Base-by-base conservation (phyloP, 2,113 vertebrate species). In the Cacatua alba region DNA sequence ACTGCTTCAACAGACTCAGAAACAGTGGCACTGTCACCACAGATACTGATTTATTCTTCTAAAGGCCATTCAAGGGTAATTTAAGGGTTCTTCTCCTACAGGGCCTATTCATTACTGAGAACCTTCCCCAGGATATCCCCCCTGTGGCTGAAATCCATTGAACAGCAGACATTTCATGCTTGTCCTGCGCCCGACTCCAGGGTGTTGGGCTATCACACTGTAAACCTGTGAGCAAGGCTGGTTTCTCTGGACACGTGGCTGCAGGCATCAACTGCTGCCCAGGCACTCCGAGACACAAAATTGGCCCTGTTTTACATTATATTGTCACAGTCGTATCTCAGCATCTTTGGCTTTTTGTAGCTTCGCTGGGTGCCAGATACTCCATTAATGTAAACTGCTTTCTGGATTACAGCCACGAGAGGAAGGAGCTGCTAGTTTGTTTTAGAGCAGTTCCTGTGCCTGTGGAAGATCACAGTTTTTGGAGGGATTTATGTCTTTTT, bases 361-460 rank as follows among this genome's bases (percentile, higher is more conserved):
- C 28, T 70, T 75, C 81, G 77, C 84, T 92, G 51, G 41, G 76
- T 59, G 49, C 60, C 86, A 92, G 60, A 68, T 53, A 71, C 48
- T 60, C 88, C 64, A 28, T 81, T 92, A 44, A 67, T 24, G 24
- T 86, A 81, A 93, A 88, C 83, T 77, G 83, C 46, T 67, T 59
- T 83, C 68, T 93, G 92, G 91, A 86, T 78, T 35, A 37, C 35
- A 78, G 94, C 80, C 86, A 75, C 3, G 2, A 86, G 77, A 95
- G 86, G 91, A 94, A 96, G 86, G 80, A 92, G 83, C 13, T 51
- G 77, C 80, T 81, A 14, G 51, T 94, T 94, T 94, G 83, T 60
- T 91, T 90, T 57, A 90, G 31, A 80, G 80, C 76, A 88, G 80
- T 86, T 84, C 83, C 90, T 94, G 74, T 88, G 72, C 94, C 86